Evolutionary conservation across 2,888 invertebrate species (phyloP), one percentile per base, ranked within the genome.

Genomic region (Brenthis hecate): DNA sequence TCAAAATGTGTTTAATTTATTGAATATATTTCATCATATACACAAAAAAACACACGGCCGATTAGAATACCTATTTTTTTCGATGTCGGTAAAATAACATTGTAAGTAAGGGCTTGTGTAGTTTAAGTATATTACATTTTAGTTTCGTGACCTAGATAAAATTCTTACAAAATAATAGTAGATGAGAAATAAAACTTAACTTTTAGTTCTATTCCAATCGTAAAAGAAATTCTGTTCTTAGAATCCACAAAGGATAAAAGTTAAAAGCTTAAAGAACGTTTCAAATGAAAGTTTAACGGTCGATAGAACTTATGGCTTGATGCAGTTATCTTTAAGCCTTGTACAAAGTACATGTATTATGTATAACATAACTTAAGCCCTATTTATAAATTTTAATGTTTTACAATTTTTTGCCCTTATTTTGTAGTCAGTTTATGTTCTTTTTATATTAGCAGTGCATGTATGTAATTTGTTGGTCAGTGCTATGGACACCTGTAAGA

Each of bases 191-290:
- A 84, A 84, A 84, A 83, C 63, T 67, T 76, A 76, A 78, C 76
- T 76, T 74, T 72, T 65, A 78, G 75, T 79, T 80, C 73, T 71
- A 74, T 81, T 83, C 74, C 81, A 78, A 80, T 81, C 76, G 81
- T 75, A 80, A 82, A 84, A 81, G 79, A 82, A 85, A 83, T 85
- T 88, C 86, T 81, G 80, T 77, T 81, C 81, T 85, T 77, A 81
- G 81, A 84, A 88, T 85, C 89, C 88, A 86, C 88, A 88, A 89
- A 88, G 84, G 84, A 84, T 79, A 80, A 78, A 78, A 80, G 67
- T 61, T 69, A 65, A 80, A 89, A 89, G 85, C 87, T 87, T 82
- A 85, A 86, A 86, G 84, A 87, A 86, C 84, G 82, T 83, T 84
- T 81, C 78, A 80, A 79, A 79, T 80, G 82, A 86, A 82, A 81